A percentile compares a stretch with the other conserved stretches of the same genome.
phyloP scores from a whole-genome alignment of 2,888 invertebrate species.

The Ormyrus rosae region DNA sequence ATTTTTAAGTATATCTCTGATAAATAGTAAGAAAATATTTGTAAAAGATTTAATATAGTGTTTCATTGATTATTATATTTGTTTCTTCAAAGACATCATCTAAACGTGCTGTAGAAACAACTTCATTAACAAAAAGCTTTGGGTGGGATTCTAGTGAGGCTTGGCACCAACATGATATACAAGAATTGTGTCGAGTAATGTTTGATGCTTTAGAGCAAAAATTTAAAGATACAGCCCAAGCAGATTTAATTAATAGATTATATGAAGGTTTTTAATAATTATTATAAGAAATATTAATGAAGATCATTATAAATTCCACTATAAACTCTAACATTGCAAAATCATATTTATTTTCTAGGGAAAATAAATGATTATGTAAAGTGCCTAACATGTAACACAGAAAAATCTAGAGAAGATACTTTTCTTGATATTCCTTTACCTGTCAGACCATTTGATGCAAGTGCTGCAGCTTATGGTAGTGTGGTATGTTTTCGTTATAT shows the following conservation, averaged over 20 bases:
- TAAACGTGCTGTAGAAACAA: constrained; percentile 89
- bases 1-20: constrained; percentile 46
- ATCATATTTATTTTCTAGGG: constrained; percentile 71
- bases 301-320: too few relatives aligned
- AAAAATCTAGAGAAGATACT: constrained; percentile 88
- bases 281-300: not conserved
- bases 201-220: constrained; percentile 92
- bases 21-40: not conserved
- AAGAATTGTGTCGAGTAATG: constrained; percentile 92
- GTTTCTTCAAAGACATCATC: constrained; percentile 81
- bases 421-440: constrained; percentile 92
- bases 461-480: constrained; percentile 84
- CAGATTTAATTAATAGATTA: constrained; percentile 87
- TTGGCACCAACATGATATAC: constrained; percentile 95
- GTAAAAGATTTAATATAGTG: not conserved
- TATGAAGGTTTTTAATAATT: constrained; percentile 79
- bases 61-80: constrained; percentile 16
- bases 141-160: constrained; percentile 94
- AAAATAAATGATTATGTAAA: constrained; percentile 93
- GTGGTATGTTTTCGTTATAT: constrained; percentile 78
- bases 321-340: too few relatives aligned
- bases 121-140: constrained; percentile 90
- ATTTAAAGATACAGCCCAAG: constrained; percentile 88
- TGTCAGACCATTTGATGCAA: constrained; percentile 88
- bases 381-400: constrained; percentile 89